Evolutionary conservation across 2,888 invertebrate species (phyloP).

Genomic region (Trileptium ribeirensis): DNA sequence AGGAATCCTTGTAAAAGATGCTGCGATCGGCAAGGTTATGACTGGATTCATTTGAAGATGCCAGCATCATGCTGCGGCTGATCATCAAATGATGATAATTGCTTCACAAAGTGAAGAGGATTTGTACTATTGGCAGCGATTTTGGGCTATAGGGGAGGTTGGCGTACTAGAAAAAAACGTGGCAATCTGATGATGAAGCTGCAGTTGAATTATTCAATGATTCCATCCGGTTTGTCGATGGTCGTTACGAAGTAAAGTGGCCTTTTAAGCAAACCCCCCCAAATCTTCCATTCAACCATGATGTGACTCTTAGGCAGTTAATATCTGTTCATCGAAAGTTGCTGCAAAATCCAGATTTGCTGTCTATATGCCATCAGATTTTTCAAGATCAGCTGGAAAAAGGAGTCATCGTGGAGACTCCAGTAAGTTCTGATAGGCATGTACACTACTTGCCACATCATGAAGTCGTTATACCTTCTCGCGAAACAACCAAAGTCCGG

Average conservation of each 20-base stretch:
- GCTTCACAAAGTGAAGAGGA: too few relatives aligned
- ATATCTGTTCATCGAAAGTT: neutral
- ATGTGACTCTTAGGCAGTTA: neutral
- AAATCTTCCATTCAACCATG: neutral
- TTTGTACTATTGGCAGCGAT: too few relatives aligned
- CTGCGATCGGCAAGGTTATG: too few relatives aligned
- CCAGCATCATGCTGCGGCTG: too few relatives aligned
- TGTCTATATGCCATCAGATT: slow-evolving; percentile 20
- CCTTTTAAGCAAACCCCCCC: neutral
- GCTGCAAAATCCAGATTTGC: neutral
- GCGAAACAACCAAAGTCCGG: slow-evolving; percentile 34
- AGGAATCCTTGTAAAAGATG: too few relatives aligned
- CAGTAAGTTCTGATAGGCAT: neutral
- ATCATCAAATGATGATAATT: too few relatives aligned
- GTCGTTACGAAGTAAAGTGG: neutral
- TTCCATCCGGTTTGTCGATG: neutral
- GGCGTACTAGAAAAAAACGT: too few relatives aligned
- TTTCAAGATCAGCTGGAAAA: slow-evolving; percentile 19
- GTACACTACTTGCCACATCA: slow-evolving; percentile 35
- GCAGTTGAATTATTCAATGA: neutral
- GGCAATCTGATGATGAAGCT: neutral
- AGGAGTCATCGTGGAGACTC: slow-evolving; percentile 17
- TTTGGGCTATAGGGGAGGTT: neutral
- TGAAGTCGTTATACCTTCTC: slow-evolving; percentile 27
- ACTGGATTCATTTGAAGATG: too few relatives aligned